A percentile compares a stretch with the other conserved stretches of the same genome.
phyloP scores from a whole-genome alignment of 23 tunicate genomes.

The Styela plicata region DNA sequence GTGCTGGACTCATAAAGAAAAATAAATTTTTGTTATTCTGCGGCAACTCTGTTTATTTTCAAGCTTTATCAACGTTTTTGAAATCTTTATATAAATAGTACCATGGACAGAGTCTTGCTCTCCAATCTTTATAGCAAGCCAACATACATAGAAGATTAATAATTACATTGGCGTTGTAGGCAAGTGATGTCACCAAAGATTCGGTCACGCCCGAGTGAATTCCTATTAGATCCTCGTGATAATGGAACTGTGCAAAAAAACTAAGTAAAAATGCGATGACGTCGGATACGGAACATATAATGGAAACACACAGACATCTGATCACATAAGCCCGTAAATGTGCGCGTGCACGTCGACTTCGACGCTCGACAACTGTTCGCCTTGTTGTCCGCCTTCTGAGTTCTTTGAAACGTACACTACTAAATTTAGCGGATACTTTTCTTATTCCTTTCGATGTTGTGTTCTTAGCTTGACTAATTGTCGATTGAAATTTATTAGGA shows the following conservation, averaged over 20 bases:
- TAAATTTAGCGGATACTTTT: neutral
- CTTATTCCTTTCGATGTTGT: neutral
- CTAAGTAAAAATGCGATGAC: neutral
- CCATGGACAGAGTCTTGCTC: slow-evolving; percentile 22
- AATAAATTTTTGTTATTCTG: too few relatives aligned
- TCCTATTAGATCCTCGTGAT: neutral
- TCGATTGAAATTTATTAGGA: neutral
- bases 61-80: neutral
- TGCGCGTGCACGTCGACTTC: neutral
- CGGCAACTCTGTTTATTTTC: too few relatives aligned
- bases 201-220: slow-evolving; percentile 14
- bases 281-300: slow-evolving; percentile 25
- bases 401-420: neutral
- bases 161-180: slow-evolving; percentile 25
- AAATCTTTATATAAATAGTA: slow-evolving; percentile 3
- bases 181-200: slow-evolving; percentile 23
- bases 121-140: slow-evolving; percentile 29
- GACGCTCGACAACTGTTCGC: neutral
- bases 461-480: neutral
- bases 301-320: slow-evolving; percentile 18
- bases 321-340: neutral
- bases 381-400: neutral
- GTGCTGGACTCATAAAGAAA: too few relatives aligned
- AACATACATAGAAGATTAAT: slow-evolving; percentile 26
- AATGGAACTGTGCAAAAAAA: slow-evolving; percentile 12